Base-by-base conservation (phyloP, 1,140 invertebrate species). In the Apis cerana region DNA sequence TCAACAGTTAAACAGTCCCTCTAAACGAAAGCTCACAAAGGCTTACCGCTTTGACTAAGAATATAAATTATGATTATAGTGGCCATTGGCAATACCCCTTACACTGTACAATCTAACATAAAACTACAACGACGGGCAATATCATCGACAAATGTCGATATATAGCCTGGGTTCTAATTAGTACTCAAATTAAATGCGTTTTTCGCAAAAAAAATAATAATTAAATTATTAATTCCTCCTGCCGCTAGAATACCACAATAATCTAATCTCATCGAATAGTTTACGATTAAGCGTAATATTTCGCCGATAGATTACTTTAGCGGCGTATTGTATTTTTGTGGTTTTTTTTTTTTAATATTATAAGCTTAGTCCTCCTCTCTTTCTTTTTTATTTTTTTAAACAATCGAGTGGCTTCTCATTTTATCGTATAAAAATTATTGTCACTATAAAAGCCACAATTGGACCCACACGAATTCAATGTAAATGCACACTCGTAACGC, bases 1-100 rank as follows among this genome's bases (percentile, higher is more conserved):
- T 92, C 90, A 92, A 90, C 89, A 88, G 88, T 91, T 91, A 91
- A 91, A 91, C 84, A 89, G 81, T 87, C 83, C 88, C 85, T 88
- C 71, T 85, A 76, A 86, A 84, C 90, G 75, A 86, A 84, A 78
- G 71, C 64, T 50, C 67, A 77, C 70, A 61, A 79, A 75, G 70
- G 69, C 74, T 64, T 83, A 67, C 61, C 83, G 84, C 83, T 79
- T 81, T 74, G 83, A 82, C 79, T 85, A 89, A 81, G 76, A 83
- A 82, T 86, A 89, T 87, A 90, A 90, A 87, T 88, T 89, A 88
- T 83, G 79, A 79, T 82, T 76, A 85, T 79, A 84, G 50, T 84
- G 74, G 68, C 72, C 62, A 61, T 68, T 72, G 61, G 77, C 65
- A 85, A 80, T 62, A 74, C 56, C 58, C 58, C 76, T 80, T 83